Evolutionary conservation across 2,888 invertebrate genomes (phyloP).

Genomic region (Melanostoma scalare): DNA sequence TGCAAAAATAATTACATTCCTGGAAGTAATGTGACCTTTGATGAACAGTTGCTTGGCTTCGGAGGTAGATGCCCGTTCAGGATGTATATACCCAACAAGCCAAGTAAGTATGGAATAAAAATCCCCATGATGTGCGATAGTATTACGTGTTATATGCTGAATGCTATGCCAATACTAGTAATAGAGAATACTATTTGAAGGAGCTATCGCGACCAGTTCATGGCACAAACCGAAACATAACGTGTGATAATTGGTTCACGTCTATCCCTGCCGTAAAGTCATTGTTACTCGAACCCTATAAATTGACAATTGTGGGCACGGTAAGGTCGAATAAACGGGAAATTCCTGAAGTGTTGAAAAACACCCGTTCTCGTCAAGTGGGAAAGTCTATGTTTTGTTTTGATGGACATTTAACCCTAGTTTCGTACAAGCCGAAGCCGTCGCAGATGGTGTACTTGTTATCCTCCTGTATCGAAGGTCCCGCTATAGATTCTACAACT

Average conservation of each 20-base stretch:
- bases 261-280: constrained; percentile 75
- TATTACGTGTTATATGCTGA: constrained; percentile 54
- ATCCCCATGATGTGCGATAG: constrained; percentile 57
- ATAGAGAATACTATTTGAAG: constrained; percentile 61
- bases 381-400: constrained; percentile 60
- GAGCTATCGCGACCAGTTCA: constrained; percentile 54
- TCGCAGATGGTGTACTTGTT: constrained; percentile 57
- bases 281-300: constrained; percentile 72
- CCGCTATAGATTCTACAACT: constrained; percentile 19
- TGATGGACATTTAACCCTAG: constrained; percentile 24
- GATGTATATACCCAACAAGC: constrained; percentile 52
- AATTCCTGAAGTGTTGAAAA: constrained; percentile 31
- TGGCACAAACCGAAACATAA: constrained; percentile 63
- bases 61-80: constrained; percentile 51
- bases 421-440: constrained; percentile 55
- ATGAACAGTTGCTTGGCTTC: constrained; percentile 57
- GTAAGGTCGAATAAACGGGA: constrained; percentile 57
- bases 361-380: neutral
- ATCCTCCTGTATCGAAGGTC: constrained; percentile 61
- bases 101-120: constrained; percentile 54
- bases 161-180: too few species aligned
- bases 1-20: constrained; percentile 43
- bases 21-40: constrained; percentile 38
- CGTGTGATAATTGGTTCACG: constrained; percentile 78
- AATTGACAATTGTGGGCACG: constrained; percentile 55